Base-by-base conservation (phyloP, 2,113 vertebrate species). In the Eidolon helvum region DNA sequence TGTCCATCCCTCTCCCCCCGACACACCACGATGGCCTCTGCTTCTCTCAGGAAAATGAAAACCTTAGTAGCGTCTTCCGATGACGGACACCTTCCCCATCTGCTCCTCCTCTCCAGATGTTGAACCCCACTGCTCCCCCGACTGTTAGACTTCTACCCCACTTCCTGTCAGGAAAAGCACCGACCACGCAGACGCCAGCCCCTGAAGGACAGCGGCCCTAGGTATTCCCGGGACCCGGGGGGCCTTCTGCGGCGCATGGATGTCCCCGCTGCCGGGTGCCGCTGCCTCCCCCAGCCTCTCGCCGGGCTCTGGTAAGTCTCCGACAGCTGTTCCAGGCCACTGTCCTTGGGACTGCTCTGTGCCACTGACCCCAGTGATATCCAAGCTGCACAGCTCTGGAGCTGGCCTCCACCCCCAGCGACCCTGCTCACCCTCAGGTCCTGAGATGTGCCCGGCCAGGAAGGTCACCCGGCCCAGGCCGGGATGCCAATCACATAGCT, bases 1-100 rank as follows among this genome's bases (percentile, higher is more conserved):
- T 55, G 66, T 50, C 57, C 43, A 57, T 9, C n/a, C 35, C 12
- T 55, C 33, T 63, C 43, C 11, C 45, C 24, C 8, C 10, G 24
- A 19, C 10, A 14, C 5, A 10, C 21, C 26, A 72, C 72, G 35
- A 7, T 15, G 72, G 35, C 55, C 50, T 80, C 75, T 35, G 15
- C 5, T 18, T 43, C 72, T 92, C 50, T 74, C 38, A 38, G 21
- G 57, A 91, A 89, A 83, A 74, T 40, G 48, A 90, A 96, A 87
- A 48, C 28, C 75, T 75, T 48, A 38, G 8, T 61, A 24, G 50
- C 82, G 88, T 66, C n/a, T 90, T 91, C 24, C 33, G 8, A 10
- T 53, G 85, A 61, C 53, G 75, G 8, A 66, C 57, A 55, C 43
- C 43, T 78, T 80, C 86, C 40, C 38, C 35, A 74, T 33, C 48